Evolutionary conservation across 2,797 vertebrate species (phyloP), one percentile per base, ranked within the genome.

Genomic region (Acanthiza pusilla): DNA sequence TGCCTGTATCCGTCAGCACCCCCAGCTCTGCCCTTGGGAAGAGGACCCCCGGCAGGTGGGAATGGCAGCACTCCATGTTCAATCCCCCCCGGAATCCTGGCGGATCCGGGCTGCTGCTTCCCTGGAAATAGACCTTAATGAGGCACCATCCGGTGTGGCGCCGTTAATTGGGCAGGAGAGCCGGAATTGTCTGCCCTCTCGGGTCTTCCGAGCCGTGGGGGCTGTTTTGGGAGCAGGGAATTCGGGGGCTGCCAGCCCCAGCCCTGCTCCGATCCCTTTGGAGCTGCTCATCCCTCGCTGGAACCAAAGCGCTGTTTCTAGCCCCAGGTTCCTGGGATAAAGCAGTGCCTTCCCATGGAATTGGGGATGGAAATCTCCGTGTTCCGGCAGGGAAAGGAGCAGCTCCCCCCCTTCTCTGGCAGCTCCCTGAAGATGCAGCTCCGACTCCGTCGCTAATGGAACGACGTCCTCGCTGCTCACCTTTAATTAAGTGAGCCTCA

Each of bases 121-220:
- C 76, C 89, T 82, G 92, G 92, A 96, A 97, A 90, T 53, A 76
- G 87, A 27, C 78, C 61, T 87, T 94, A 95, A 96, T 94, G 80
- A 94, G 72, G 55, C 90, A 34, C 84, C 34, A 29, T 84, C 73
- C 5, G 6, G 83, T 9, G 7, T 91, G 75, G 67, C 51, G 74
- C 88, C 62, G 95, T 95, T 97, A 96, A 97, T 97, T 96, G 91
- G 93, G 47, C 62, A n/a, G 85, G 89, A 94, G 89, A 92, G 77
- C 68, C 1, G 5, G 92, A 91, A 96, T 88, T 92, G 88, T 51
- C 20, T 82, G 5, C 34, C 71, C 82, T 32, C 9, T 70, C 30
- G 13, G 42, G 40, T 76, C 19, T 78, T 88, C 63, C 5, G 45
- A 89, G 65, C 89, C 36, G 1, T 45, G 3, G 7, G 26, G 57